Conservation (phyloP, 1,140 invertebrate genomes). For the Drosophila arizonae region DNA sequence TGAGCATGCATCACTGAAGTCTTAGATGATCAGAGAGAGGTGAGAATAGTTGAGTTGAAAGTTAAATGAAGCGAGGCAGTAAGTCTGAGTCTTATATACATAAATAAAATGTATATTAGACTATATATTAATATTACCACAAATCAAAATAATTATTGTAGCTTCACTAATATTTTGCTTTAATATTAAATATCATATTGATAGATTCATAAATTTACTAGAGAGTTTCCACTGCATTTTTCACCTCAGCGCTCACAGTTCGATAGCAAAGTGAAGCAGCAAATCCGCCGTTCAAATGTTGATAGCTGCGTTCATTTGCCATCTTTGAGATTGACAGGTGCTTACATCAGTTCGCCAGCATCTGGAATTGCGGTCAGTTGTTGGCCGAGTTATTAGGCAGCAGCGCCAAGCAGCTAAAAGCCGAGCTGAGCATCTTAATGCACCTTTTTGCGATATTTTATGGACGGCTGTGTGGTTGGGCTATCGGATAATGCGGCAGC, state of each 20-base stretch:
- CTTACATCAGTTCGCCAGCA: conserved; percentile 10
- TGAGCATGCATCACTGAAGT: too few species aligned
- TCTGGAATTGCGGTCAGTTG: conserved; percentile 22
- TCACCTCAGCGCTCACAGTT: not conserved
- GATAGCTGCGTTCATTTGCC: not conserved
- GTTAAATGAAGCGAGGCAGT: too few species aligned
- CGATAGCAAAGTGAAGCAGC: not conserved
- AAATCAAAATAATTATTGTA: too few species aligned
- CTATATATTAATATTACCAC: too few species aligned
- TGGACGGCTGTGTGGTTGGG: conserved; percentile 27
- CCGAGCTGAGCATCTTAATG: conserved; percentile 49
- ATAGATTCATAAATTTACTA: not conserved
- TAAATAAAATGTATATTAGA: too few species aligned
- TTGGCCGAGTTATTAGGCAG: conserved; percentile 15
- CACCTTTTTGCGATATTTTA: conserved; percentile 58
- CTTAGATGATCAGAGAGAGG: too few species aligned
- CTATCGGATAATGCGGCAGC: conserved; percentile 18
- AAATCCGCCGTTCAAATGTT: not conserved
- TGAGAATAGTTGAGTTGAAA: too few species aligned
- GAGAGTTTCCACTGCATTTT: not conserved
- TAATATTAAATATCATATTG: too few species aligned
- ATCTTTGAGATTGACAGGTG: conserved; percentile 8
- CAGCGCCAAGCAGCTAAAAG: conserved; percentile 44
- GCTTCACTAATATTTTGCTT: too few species aligned
- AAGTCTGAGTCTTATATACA: too few species aligned